phyloP scores from a whole-genome alignment of 2,113 vertebrate genomes.

The Tautogolabrus adspersus region DNA sequence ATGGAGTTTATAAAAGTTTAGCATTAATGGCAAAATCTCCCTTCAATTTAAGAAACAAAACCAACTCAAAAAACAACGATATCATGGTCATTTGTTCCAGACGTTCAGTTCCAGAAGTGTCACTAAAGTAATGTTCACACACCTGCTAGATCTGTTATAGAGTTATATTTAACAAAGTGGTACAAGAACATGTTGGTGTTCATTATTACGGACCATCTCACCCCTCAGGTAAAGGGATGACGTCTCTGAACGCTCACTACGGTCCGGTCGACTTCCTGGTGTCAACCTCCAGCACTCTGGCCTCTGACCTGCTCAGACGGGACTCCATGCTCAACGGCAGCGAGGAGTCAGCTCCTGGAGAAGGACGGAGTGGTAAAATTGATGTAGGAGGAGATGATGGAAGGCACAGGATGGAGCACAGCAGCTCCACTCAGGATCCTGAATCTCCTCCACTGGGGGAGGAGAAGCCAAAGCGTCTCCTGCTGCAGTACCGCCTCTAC shows the following conservation, averaged over 20 bases:
- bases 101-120: too few species aligned
- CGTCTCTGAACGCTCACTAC: slow-evolving; percentile 58
- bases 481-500: slow-evolving; percentile 56
- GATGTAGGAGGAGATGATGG: neutral
- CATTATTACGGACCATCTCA: too few species aligned
- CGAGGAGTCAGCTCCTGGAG: slow-evolving; percentile 15
- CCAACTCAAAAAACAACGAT: too few species aligned
- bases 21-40: too few species aligned
- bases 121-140: too few species aligned
- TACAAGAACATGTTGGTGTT: too few species aligned
- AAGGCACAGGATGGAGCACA: slow-evolving; percentile 1
- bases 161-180: too few species aligned
- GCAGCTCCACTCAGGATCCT: neutral
- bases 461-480: slow-evolving; percentile 33
- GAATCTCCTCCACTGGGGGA: neutral
- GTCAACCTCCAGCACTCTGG: slow-evolving; percentile 29
- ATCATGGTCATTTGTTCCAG: too few species aligned
- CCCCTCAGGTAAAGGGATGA: slow-evolving; percentile 53
- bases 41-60: too few species aligned
- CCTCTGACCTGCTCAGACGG: slow-evolving; percentile 30
- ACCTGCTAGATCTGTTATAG: too few species aligned
- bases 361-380: neutral
- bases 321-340: slow-evolving; percentile 23
- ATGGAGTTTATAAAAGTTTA: too few species aligned
- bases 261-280: slow-evolving; percentile 62